These are phyloP conservation scores for Apantesis nais DNA, from an alignment of 2,888 invertebrate species.

Conservation along the genomic window DNA sequence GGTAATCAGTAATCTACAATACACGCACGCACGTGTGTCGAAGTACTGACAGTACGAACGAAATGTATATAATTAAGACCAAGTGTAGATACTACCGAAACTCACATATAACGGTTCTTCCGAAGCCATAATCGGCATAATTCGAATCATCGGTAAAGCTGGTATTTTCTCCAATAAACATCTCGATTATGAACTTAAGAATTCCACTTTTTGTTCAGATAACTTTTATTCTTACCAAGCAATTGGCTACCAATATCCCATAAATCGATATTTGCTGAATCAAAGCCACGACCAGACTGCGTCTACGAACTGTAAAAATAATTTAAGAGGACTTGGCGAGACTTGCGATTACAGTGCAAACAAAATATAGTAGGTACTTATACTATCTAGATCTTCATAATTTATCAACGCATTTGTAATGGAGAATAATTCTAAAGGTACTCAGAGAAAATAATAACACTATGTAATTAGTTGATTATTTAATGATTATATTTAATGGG, in stretches of 20 bases:
- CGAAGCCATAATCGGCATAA: too few species aligned
- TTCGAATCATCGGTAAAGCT: too few species aligned
- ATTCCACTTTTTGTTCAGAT: too few species aligned
- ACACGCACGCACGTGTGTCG: too few species aligned
- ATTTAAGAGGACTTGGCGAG: slow-evolving; percentile 16
- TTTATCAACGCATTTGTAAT: slow-evolving; percentile 39
- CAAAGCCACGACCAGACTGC: slow-evolving; percentile 6
- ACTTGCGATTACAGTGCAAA: slow-evolving; percentile 23
- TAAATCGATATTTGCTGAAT: slow-evolving; percentile 14
- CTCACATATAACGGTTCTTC: too few species aligned
- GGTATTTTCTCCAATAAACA: too few species aligned
- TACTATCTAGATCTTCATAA: slow-evolving; percentile 38
- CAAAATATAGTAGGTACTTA: slow-evolving; percentile 26
- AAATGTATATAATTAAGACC: too few species aligned
- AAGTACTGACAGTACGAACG: too few species aligned
- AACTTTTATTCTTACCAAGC: not conserved
- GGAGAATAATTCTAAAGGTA: slow-evolving; percentile 34
- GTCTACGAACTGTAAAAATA: slow-evolving; percentile 10
- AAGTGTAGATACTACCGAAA: too few species aligned
- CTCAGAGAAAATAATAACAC: not conserved
- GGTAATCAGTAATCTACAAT: too few species aligned
- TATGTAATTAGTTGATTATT: not conserved
- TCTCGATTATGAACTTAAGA: not conserved
- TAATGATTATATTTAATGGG: too few species aligned
- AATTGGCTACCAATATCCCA: not conserved